Base-by-base conservation (phyloP, 2,888 invertebrate genomes). In the Lutraria lutraria region DNA sequence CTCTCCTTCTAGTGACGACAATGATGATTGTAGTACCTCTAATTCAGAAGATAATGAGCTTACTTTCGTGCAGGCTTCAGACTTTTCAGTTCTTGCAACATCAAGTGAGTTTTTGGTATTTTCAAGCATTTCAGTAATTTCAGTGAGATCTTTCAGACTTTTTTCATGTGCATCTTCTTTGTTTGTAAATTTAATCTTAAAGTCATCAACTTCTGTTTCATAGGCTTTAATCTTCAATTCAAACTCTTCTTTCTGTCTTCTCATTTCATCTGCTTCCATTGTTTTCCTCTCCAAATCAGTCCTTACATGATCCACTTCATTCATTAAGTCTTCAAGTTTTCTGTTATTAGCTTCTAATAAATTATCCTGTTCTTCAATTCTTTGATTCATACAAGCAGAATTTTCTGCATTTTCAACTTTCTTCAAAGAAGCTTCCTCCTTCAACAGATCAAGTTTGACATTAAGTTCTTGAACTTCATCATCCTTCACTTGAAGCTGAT, bases 351-450 rank as follows among this genome's bases (percentile, higher is more conserved):
- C 81, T 25, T 80, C 79, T 53, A 88, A 10, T 60, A 82, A 76
- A 53, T 76, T 87, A 31, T 34, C 79, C 43, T 34, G 76, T 87
- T 83, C 63, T 56, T 83, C n/a, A 88, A 82, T 80, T 54, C 82
- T 68, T 81, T 85, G 83, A 31, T 86, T 79, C 80, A 81, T n/a
- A 31, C 34, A 79, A 82, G 86, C 79, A 25, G 43, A 25, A 16
- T 79, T 21, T 60, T 80, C 81, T 31, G 85, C 68, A 53, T 53
- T 16, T 76, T 88, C 83, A 54, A 63, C 43, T 21, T 81, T 87
- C 56, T 82, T 72, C 15, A 85, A 76, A 63, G 29, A 85, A 29
- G 89, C 43, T 34, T 89, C 76, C 31, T 88, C 81, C 54, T 85
- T 83, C 34, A 92, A 53, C 60, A 88, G 43, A 3, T 86, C 13